Conservation (phyloP, 2,797 vertebrate genomes). For the Chrysocyon brachyurus region DNA sequence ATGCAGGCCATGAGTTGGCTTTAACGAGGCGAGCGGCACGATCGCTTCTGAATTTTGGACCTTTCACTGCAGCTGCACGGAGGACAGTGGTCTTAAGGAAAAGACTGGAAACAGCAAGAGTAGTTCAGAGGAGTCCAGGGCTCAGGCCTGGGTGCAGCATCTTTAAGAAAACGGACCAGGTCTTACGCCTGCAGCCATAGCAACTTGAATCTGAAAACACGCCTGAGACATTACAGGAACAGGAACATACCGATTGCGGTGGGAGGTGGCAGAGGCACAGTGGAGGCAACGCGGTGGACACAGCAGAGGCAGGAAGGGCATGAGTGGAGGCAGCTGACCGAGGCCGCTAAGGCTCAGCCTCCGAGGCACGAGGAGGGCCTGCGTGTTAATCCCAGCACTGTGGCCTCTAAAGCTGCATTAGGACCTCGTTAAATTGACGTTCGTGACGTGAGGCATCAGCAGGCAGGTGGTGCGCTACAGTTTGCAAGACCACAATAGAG, state of each 20-base stretch:
- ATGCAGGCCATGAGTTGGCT: neutral
- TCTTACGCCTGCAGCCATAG: neutral
- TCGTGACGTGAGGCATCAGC: neutral
- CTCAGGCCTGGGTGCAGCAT: neutral
- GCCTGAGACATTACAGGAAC: neutral
- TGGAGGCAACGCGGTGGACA: no score
- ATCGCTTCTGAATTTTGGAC: neutral
- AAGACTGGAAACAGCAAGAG: neutral
- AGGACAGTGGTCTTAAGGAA: neutral
- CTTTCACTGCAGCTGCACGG: neutral
- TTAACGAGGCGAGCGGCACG: neutral
- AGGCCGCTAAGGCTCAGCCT: neutral
- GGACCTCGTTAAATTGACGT: neutral
- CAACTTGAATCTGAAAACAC: neutral
- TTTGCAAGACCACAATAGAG: neutral
- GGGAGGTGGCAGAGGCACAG: neutral
- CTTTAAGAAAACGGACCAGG: neutral
- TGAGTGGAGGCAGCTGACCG: neutral
- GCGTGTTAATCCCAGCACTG: neutral
- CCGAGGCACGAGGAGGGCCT: neutral
- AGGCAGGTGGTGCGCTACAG: no score
- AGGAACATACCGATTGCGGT: neutral
- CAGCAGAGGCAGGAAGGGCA: rapidly evolving
- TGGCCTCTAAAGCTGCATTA: neutral
- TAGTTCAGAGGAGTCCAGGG: neutral